Evolutionary conservation across 1,140 invertebrate genomes (phyloP).

Genomic region (Pemphigus obesinymphae): DNA sequence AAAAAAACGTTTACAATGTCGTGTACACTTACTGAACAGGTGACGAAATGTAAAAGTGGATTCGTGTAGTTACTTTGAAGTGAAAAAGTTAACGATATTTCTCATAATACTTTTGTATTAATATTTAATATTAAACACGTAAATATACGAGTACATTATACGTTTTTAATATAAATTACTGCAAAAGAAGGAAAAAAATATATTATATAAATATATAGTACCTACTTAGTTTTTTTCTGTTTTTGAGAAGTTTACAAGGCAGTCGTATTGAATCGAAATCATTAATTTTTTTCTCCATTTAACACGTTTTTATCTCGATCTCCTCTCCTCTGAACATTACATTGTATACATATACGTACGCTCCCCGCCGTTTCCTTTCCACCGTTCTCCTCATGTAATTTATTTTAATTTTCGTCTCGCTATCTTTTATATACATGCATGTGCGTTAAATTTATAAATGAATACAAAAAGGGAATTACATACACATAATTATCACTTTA

Average conservation of each 20-base stretch:
- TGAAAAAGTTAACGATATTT: neutral
- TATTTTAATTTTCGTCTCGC: neutral
- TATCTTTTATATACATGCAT: neutral
- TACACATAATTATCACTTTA: neutral
- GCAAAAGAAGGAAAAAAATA: neutral
- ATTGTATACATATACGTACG: too few species aligned
- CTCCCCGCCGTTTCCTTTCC: too few species aligned
- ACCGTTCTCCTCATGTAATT: neutral
- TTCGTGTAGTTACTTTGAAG: slow-evolving; percentile 3
- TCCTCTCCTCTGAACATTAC: neutral
- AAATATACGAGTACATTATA: neutral
- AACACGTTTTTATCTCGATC: neutral
- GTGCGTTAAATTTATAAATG: neutral
- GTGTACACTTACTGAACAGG: neutral
- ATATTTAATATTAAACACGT: neutral
- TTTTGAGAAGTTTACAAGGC: neutral
- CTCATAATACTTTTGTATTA: slow-evolving; percentile 1
- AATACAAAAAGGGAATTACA: neutral
- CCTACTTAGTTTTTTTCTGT: neutral
- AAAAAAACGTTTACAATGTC: slow-evolving; percentile 12
- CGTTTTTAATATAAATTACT: neutral
- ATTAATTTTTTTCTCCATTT: neutral
- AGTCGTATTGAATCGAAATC: neutral
- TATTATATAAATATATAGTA: neutral
- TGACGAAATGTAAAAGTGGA: slow-evolving; percentile 13